Conservation (phyloP, 2,113 vertebrate species). For the Oxyruncus cristatus region DNA sequence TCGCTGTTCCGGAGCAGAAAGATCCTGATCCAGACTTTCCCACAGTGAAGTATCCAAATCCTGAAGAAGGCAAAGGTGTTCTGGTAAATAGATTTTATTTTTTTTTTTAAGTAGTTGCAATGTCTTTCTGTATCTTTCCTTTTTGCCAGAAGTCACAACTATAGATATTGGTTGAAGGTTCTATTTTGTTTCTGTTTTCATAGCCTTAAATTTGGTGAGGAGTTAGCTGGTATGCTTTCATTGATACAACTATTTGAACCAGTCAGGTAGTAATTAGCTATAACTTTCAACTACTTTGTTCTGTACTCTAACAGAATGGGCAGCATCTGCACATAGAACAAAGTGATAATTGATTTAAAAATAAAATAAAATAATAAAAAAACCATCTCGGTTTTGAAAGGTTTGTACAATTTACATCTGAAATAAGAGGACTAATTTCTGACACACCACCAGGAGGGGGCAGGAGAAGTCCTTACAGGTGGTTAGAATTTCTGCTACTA, state of each 20-base stretch:
- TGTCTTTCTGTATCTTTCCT: background rate
- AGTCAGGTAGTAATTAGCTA: background rate
- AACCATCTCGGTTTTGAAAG: background rate
- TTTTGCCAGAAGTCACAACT: background rate
- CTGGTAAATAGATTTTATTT: constrained; percentile 76
- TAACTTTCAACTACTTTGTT: background rate
- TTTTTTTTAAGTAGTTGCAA: background rate
- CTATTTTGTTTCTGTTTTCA: background rate
- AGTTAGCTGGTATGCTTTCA: background rate
- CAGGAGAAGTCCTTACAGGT: background rate
- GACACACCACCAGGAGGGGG: background rate
- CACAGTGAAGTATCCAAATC: constrained; percentile 95
- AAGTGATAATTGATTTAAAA: background rate
- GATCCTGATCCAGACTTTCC: constrained; percentile 95
- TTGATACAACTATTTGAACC: background rate
- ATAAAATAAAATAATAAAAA: background rate
- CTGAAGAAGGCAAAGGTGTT: constrained; percentile 95
- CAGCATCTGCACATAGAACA: background rate
- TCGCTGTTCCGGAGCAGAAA: constrained; percentile 92
- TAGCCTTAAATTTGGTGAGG: background rate
- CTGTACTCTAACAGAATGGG: background rate
- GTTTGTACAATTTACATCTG: background rate
- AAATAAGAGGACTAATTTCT: background rate
- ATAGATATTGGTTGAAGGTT: background rate
- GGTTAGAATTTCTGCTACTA: background rate